Conservation (phyloP, 2,113 vertebrate genomes). For the Rhizomys pruinosus region DNA sequence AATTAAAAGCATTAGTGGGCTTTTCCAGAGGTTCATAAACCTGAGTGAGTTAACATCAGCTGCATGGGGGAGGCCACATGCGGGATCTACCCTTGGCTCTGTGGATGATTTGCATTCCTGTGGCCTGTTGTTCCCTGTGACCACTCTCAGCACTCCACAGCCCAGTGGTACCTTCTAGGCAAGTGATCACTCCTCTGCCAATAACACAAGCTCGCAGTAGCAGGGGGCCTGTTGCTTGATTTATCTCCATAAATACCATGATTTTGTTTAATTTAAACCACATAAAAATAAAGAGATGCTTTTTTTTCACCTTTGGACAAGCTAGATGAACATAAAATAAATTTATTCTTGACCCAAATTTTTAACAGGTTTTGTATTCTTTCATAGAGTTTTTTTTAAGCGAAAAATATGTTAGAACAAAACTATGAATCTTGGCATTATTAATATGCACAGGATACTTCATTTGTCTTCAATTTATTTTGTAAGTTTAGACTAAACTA, state of each 20-base stretch:
- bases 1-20: constrained; percentile 93
- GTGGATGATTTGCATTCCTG: constrained; percentile 96
- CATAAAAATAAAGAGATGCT: constrained; percentile 83
- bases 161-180: constrained; percentile 91
- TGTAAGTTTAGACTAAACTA: constrained; percentile 48
- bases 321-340: constrained; percentile 86
- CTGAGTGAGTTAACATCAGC: constrained; percentile 92
- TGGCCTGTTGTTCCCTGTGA: constrained; percentile 94
- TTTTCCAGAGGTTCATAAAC: constrained; percentile 91
- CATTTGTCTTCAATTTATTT: constrained; percentile 16
- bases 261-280: constrained; percentile 82
- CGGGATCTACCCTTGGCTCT: constrained; percentile 92
- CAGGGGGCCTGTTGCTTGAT: constrained; percentile 75
- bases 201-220: constrained; percentile 83
- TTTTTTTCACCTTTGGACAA: constrained; percentile 75
- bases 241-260: constrained; percentile 81
- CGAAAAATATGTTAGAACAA: constrained; percentile 37
- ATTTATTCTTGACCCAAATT: constrained; percentile 86
- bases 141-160: constrained; percentile 93
- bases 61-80: constrained; percentile 96
- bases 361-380: constrained; percentile 70
- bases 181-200: constrained; percentile 86
- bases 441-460: constrained; percentile 57
- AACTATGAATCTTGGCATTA: constrained; percentile 53
- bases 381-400: constrained; percentile 73